phyloP scores from a whole-genome alignment of 2,113 vertebrate species.

The Xenus cinereus region DNA sequence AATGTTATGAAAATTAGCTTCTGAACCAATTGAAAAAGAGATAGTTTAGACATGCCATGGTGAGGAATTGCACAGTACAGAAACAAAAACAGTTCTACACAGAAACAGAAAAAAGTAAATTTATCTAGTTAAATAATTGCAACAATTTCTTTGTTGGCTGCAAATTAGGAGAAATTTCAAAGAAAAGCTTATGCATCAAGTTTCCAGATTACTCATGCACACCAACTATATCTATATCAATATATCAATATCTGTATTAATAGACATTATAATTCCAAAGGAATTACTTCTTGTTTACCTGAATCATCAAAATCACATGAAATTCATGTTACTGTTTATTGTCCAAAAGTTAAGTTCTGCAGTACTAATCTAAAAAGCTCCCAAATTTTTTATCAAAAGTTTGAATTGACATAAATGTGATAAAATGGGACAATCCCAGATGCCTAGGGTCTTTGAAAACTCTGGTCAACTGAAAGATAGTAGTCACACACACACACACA shows the following conservation, averaged over 20 bases:
- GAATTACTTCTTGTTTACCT: slow-evolving; percentile 12
- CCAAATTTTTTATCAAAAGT: slow-evolving; percentile 21
- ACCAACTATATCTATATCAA: not conserved
- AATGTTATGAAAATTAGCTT: not conserved
- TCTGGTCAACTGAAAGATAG: not conserved
- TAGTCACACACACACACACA: not conserved
- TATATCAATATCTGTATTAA: not conserved
- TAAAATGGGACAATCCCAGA: slow-evolving; percentile 36
- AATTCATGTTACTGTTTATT: slow-evolving; percentile 17
- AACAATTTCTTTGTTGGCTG: not conserved
- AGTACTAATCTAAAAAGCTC: slow-evolving; percentile 41
- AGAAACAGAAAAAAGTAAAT: not conserved
- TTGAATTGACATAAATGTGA: slow-evolving; percentile 36
- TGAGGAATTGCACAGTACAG: not conserved
- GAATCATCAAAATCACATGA: slow-evolving; percentile 20
- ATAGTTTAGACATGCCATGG: not conserved
- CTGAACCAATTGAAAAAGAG: not conserved
- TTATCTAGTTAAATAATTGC: not conserved
- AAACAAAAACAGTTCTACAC: not conserved
- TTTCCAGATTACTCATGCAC: not conserved
- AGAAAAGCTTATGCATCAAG: not conserved
- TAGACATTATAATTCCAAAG: not conserved
- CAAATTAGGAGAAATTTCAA: not conserved
- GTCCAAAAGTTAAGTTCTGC: slow-evolving; percentile 4
- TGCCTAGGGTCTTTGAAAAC: not conserved